A percentile compares a stretch with the other conserved stretches of the same genome.
Conservation (phyloP, 2,888 invertebrate genomes). For the Pristionchus japonicus region DNA sequence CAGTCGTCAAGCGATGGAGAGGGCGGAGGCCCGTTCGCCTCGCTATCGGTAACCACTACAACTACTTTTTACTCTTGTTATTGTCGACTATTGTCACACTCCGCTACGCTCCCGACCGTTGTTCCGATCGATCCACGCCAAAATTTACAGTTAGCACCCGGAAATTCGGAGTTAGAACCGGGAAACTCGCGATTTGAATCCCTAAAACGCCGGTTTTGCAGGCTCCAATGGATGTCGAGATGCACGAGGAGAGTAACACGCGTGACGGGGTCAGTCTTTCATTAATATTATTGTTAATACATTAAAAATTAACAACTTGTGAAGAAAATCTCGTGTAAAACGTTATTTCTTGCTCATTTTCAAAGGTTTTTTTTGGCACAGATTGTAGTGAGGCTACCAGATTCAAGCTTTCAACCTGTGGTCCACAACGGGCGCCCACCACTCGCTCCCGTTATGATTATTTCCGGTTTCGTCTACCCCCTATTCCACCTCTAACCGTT, state of each 20-base stretch:
- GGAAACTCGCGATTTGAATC: not conserved
- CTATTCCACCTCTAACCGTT: not conserved
- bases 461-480: constrained; percentile 6
- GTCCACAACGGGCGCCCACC: not conserved
- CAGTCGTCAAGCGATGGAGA: not conserved
- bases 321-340: not conserved
- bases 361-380: too few relatives aligned
- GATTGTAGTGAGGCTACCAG: too few relatives aligned
- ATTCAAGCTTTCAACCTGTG: not conserved
- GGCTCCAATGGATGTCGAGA: constrained; percentile 10
- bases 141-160: not conserved
- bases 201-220: not conserved
- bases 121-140: not conserved
- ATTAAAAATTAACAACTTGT: not conserved
- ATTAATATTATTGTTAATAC: too few relatives aligned
- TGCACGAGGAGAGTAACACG: constrained; percentile 1
- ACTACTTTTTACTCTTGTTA: not conserved
- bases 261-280: constrained; percentile 7
- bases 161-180: not conserved
- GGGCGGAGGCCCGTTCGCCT: not conserved
- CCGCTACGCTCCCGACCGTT: not conserved
- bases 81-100: not conserved
- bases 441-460: constrained; percentile 14
- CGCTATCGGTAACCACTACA: not conserved
- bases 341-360: too few relatives aligned